phyloP scores from a whole-genome alignment of 1,140 invertebrate species.

The Drosophila pandora region DNA sequence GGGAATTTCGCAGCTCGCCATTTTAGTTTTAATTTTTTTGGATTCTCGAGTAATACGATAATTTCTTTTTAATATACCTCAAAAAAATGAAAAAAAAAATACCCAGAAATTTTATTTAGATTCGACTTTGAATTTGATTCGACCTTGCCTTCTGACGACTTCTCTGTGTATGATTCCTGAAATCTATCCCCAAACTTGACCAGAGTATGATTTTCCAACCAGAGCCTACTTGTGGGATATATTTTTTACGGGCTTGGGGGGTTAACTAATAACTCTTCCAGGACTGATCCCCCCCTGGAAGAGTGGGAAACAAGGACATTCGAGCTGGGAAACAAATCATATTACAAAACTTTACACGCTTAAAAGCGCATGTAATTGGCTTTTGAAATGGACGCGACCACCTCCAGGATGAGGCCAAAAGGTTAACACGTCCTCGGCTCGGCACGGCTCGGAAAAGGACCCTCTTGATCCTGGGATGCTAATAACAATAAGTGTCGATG shows the following conservation, averaged over 20 bases:
- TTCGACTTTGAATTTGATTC: not conserved
- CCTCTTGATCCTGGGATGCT: constrained; percentile 60
- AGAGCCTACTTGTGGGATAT: not conserved
- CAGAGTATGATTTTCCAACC: not conserved
- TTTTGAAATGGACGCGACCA: constrained; percentile 70
- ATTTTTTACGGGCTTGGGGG: too few species aligned
- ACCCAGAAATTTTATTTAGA: not conserved
- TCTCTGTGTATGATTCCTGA: not conserved
- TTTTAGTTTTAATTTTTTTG: not conserved
- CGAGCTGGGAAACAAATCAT: constrained; percentile 69
- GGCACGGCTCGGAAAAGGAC: not conserved
- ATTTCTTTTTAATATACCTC: not conserved
- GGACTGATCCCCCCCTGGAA: too few species aligned
- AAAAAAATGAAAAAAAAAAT: too few species aligned
- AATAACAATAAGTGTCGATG: constrained; percentile 80
- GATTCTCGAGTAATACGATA: not conserved
- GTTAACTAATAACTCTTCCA: not conserved
- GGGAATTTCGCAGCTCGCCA: not conserved
- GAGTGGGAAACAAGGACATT: constrained; percentile 33
- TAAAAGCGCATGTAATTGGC: constrained; percentile 82
- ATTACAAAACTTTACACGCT: constrained; percentile 82
- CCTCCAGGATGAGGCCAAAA: constrained; percentile 24
- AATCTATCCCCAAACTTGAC: not conserved
- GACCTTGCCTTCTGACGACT: not conserved
- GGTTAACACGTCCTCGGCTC: constrained; percentile 63